Evolutionary conservation across 1,140 invertebrate genomes (phyloP).

Genomic region (Bombus turneri): DNA sequence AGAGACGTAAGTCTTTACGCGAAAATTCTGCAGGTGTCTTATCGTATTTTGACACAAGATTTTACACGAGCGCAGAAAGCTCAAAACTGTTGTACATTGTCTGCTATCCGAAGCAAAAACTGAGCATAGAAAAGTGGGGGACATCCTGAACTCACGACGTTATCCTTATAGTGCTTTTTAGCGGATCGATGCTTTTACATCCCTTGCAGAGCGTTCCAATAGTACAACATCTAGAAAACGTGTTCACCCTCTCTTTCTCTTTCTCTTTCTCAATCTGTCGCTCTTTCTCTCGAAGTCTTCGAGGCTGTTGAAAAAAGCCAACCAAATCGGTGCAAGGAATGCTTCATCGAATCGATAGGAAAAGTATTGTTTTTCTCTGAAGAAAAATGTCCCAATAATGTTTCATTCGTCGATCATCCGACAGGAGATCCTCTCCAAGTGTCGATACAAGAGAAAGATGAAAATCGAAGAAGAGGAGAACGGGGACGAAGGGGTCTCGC

Average conservation of each 20-base stretch:
- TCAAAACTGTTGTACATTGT: too few species aligned
- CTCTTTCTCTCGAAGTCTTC: conserved; percentile 10
- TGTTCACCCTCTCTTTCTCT: conserved; percentile 26
- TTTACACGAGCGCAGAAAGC: background rate
- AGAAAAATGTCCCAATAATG: conserved; percentile 9
- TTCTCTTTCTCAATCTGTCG: conserved; percentile 23
- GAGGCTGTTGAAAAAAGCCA: background rate
- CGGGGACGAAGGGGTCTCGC: conserved; percentile 23
- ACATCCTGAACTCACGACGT: conserved; percentile 67
- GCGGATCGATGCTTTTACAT: conserved; percentile 75
- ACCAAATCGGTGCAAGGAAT: background rate
- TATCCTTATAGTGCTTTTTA: conserved; percentile 72
- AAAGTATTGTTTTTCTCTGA: conserved; percentile 13
- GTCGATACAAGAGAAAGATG: conserved; percentile 42
- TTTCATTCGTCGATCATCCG: conserved; percentile 34
- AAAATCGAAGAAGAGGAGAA: conserved; percentile 29
- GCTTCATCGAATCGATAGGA: conserved; percentile 26
- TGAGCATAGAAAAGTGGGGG: conserved; percentile 28
- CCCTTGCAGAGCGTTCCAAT: conserved; percentile 55
- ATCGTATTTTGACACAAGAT: background rate
- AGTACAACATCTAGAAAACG: conserved; percentile 52
- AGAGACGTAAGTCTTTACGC: too few species aligned
- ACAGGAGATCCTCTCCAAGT: conserved; percentile 17
- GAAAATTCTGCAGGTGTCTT: too few species aligned
- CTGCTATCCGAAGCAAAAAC: background rate